A percentile compares a stretch with the other conserved stretches of the same genome.
Conservation (phyloP, 2,888 invertebrate species). For the Amiota communis region DNA sequence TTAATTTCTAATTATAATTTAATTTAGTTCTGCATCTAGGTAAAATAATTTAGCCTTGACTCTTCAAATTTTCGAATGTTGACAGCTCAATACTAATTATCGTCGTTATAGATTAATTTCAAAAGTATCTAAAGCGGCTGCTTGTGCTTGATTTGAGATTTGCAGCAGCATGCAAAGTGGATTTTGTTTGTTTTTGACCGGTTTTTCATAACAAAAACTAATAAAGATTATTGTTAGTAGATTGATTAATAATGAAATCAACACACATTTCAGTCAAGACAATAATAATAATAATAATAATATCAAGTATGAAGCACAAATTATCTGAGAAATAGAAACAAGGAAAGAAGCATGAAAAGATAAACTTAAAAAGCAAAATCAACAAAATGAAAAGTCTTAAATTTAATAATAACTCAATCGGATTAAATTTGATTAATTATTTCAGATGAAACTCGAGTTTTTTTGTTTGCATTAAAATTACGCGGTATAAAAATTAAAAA, state of each 20-base stretch:
- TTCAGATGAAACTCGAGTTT: slow-evolving; percentile 43
- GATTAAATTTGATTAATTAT: slow-evolving; percentile 59
- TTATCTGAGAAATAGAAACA: neutral
- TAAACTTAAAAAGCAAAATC: neutral
- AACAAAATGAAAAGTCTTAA: neutral
- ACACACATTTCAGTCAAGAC: slow-evolving; percentile 1
- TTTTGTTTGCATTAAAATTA: slow-evolving; percentile 42
- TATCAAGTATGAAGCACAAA: no score
- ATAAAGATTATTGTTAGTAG: neutral
- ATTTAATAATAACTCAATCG: slow-evolving; percentile 44
- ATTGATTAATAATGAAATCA: neutral
- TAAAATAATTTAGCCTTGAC: neutral
- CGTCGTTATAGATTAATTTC: slow-evolving; percentile 3
- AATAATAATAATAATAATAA: neutral
- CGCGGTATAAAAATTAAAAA: neutral
- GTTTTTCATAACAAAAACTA: neutral
- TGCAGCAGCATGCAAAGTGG: neutral
- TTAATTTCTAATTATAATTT: neutral
- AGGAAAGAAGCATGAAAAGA: neutral
- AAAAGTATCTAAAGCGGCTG: neutral
- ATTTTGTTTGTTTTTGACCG: neutral
- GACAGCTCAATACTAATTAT: slow-evolving; percentile 22
- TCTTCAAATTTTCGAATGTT: neutral
- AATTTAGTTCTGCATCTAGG: no score
- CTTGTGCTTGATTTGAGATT: neutral